Base-by-base conservation (phyloP, 1,140 invertebrate genomes). In the Pantala flavescens region DNA sequence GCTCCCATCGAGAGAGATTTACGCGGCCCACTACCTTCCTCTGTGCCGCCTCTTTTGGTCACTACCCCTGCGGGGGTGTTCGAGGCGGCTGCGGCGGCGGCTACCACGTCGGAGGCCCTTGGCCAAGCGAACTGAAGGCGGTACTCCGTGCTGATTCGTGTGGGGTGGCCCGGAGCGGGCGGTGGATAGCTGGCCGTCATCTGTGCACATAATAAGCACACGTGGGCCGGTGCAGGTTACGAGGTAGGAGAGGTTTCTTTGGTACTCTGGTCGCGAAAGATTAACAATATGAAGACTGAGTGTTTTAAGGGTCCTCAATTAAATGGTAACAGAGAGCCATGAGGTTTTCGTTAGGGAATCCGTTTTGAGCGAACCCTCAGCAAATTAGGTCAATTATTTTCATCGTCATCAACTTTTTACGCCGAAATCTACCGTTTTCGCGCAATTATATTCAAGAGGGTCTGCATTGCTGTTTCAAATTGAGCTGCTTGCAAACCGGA, bases 121-220 rank as follows among this genome's bases (percentile, higher is more conserved):
- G 92, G 92, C 92, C 92, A 94, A 76, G 92, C 92, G 83, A 93
- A 95, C 85, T 95, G 92, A 79, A 93, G 87, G 77, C 92, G 87
- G 85, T 95, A 94, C 85, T 94, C 93, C 77, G 92, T 93, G 84
- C 90, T 92, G 82, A 90, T 89, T 81, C 89, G 88, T 78, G 87
- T 87, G 81, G 76, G 74, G 23, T 43, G 72, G 55, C 21, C 71
- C 16, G 70, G 70, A 23, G 76, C 55, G 43, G 12, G 72, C 21
- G 76, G 76, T 23, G 76, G 76, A 63, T 76, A 77, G 71, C 76
- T 77, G 23, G 75, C 43, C 14, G 71, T 76, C 76, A 77, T 77
- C 76, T 77, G 73, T 23, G 49, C 49, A 63, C 49, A 63, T 21
- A 63, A 63, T 21, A 63, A 63, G 49, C 49, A 63, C 49, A 63